Conservation (phyloP, 2,888 invertebrate genomes). For the Sesamia inferens region DNA sequence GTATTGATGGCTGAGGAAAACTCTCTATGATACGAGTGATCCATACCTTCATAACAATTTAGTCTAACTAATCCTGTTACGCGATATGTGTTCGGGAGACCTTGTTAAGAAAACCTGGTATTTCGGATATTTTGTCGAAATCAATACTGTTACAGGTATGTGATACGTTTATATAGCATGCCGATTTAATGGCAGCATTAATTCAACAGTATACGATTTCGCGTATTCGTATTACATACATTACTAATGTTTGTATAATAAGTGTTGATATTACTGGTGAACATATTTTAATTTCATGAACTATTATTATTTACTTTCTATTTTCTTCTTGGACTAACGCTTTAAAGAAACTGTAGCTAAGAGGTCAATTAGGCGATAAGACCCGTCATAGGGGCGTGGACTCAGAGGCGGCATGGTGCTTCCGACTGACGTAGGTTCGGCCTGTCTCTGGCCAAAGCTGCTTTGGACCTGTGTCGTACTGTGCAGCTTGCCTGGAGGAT, state of each 20-base stretch:
- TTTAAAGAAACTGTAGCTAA: not conserved
- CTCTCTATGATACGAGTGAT: constrained; percentile 3
- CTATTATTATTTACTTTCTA: not conserved
- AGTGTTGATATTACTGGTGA: not conserved
- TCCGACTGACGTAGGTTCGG: no score
- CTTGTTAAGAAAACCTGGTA: constrained; percentile 13
- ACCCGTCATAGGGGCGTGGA: no score
- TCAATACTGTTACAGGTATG: not conserved
- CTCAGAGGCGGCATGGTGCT: no score
- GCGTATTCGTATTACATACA: not conserved
- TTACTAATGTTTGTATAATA: no score
- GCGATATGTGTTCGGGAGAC: constrained; percentile 7
- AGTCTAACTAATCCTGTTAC: constrained; percentile 19
- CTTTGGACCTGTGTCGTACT: no score
- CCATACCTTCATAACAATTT: constrained; percentile 31
- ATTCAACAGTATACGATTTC: not conserved
- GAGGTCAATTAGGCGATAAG: not conserved
- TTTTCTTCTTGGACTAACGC: not conserved
- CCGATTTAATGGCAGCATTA: not conserved
- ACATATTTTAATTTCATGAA: not conserved
- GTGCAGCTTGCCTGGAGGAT: no score
- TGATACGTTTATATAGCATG: not conserved
- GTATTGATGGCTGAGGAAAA: constrained; percentile 12
- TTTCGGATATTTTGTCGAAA: not conserved
- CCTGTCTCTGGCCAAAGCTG: no score